Conservation (phyloP, 2,888 invertebrate species). For the Saturnia japonica region DNA sequence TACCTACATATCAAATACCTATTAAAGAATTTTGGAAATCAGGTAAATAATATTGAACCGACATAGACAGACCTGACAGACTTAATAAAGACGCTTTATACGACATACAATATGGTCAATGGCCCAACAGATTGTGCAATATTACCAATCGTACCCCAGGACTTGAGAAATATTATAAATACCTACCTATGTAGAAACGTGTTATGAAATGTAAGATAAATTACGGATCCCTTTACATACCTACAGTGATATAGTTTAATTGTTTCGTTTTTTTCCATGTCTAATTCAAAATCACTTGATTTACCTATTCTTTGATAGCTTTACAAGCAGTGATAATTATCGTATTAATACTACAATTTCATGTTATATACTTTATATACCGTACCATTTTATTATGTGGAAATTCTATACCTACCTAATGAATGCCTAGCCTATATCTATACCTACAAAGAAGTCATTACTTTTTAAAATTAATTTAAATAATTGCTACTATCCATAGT, state of each 20-base stretch:
- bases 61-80: not conserved
- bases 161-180: conserved; percentile 10
- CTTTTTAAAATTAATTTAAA: no score
- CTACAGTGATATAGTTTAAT: not conserved
- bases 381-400: not conserved
- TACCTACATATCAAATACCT: not conserved
- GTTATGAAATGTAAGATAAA: not conserved
- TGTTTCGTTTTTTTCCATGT: no score
- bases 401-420: no score
- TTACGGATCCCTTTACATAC: not conserved
- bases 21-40: no score
- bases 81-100: no score
- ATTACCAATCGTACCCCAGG: not conserved
- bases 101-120: not conserved
- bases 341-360: not conserved
- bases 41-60: not conserved
- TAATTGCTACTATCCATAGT: no score
- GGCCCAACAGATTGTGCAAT: not conserved
- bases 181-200: not conserved
- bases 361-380: not conserved
- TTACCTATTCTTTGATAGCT: not conserved
- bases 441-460: no score
- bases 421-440: no score
- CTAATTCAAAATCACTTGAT: not conserved
- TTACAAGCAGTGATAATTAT: not conserved